phyloP scores from a whole-genome alignment of 2,888 invertebrate species.

The Apeira syringaria region DNA sequence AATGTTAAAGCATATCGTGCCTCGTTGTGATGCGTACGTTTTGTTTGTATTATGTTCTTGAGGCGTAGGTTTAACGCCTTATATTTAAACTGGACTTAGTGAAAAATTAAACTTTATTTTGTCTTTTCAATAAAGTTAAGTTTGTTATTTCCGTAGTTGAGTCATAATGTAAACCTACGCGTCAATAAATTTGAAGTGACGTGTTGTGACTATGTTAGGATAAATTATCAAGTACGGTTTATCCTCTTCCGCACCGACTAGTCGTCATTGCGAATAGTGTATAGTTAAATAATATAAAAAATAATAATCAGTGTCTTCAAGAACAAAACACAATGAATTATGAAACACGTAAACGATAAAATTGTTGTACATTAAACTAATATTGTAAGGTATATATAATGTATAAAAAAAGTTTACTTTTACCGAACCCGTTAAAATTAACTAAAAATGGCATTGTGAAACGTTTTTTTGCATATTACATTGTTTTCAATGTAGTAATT shows the following conservation, averaged over 20 bases:
- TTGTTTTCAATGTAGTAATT: constrained; percentile 7
- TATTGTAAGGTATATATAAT: constrained; percentile 9
- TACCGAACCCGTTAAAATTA: constrained; percentile 1
- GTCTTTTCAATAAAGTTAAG: too few relatives aligned
- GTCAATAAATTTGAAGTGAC: constrained; percentile 11
- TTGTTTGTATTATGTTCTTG: constrained; percentile 7
- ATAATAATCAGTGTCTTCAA: constrained; percentile 2
- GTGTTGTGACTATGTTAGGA: constrained; percentile 8
- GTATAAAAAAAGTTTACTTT: constrained; percentile 7
- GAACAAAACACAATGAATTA: constrained; percentile 11
- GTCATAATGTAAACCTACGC: not conserved
- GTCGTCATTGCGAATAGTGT: constrained; percentile 7
- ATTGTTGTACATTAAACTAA: constrained; percentile 7
- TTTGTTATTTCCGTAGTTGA: not conserved
- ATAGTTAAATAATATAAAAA: too few relatives aligned
- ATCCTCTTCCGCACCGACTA: constrained; percentile 2
- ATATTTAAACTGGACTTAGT: not conserved
- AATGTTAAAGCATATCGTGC: constrained; percentile 11
- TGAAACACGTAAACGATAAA: constrained; percentile 4
- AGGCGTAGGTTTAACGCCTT: constrained; percentile 12
- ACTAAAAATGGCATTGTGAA: constrained; percentile 16
- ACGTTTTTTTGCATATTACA: constrained; percentile 14
- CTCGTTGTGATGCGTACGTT: constrained; percentile 8
- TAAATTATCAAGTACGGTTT: not conserved
- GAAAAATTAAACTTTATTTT: not conserved